Evolutionary conservation across 2,113 vertebrate genomes (phyloP), one percentile per base, ranked within the genome.

Genomic region (Thamnaconus septentrionalis): DNA sequence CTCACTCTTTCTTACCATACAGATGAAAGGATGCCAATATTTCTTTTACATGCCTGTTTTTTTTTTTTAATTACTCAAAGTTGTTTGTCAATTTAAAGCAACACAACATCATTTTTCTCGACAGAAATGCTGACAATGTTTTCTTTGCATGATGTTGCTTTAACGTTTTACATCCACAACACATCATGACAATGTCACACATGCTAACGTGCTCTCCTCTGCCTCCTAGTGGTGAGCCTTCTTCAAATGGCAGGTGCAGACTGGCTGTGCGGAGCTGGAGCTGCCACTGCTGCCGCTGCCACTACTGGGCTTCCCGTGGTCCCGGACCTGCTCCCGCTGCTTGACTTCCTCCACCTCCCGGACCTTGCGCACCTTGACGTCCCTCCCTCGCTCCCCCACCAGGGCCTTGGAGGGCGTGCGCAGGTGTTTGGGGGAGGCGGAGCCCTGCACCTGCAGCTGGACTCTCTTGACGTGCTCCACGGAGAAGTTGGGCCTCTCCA

Each of bases 351-450:
- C 78, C 53, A 78, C 78, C 69, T 68, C 86, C n/a, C 83, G 79
- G 40, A 77, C 87, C 69, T 91, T 89, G 66, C 87, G 85, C 11
- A 71, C 86, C 68, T 53, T 76, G 53, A 89, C 80, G 0, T 92
- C 91, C 42, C 87, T 80, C 4, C 90, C 90, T 0, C 76, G 92
- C 0, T 91, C 87, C 4, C 91, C 88, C 9, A 82, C 76, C 4
- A 86, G 64, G 0, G 69, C 90, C 57, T 93, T 94, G 53, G 72
- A 66, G 0, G 94, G 95, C 0, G 85, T 75, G 67, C 91, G 94
- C 78, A 96, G 93, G 84, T 88, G 93, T 85, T 95, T 97, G 18
- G 93, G 93, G 0, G 92, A 93, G 0, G 93, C 84, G 3, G 92
- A 82, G 79, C 93, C 92, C 79, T 94, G 94, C 48, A n/a, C 8